Base-by-base conservation (phyloP, 2,113 vertebrate species). In the Mus pahari region DNA sequence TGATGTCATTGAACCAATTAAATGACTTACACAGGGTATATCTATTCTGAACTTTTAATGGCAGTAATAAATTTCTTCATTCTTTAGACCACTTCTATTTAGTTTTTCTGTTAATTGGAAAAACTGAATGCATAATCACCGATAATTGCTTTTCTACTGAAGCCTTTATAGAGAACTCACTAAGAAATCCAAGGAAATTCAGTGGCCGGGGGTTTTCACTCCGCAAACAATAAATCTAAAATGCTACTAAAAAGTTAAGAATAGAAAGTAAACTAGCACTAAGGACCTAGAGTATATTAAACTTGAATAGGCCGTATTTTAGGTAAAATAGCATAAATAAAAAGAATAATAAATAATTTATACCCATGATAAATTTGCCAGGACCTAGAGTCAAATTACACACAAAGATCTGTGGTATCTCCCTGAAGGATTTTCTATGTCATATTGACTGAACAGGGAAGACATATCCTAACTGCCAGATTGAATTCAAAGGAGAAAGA, bases 211-310 rank as follows among this genome's bases (percentile, higher is more conserved):
- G 55, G 75, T 74, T 87, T 96, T 48, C 33, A 83, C n/a, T 58
- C 1, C 92, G 45, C 26, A 90, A 87, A 92, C 1, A 70, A 55
- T 50, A 82, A 64, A 58, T 79, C 1, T 60, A 70, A 8, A 87
- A 91, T 84, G 26, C 53, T 70, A 90, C 22, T 74, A 78, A 91
- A 26, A 86, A 81, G 70, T 91, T 95, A 79, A 92, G 19, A 91
- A 89, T 88, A 14, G 36, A 95, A 91, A 7, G 48, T 55, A 84
- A 64, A 83, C 8, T 11, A 64, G 26, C 22, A 66, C 14, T 84
- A 66, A 84, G 60, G 16, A 64, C 28, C 7, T 2, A 48, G 26
- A 64, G 4, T 84, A 66, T n/a, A 84, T 14, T 45, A 45, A 62
- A 45, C 28, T 64, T 64, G 26, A 84, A 84, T 48, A 64, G 16